Evolutionary conservation across 2,888 invertebrate species (phyloP), one percentile per base, ranked within the genome.

Genomic region (Hypomecis punctinalis): DNA sequence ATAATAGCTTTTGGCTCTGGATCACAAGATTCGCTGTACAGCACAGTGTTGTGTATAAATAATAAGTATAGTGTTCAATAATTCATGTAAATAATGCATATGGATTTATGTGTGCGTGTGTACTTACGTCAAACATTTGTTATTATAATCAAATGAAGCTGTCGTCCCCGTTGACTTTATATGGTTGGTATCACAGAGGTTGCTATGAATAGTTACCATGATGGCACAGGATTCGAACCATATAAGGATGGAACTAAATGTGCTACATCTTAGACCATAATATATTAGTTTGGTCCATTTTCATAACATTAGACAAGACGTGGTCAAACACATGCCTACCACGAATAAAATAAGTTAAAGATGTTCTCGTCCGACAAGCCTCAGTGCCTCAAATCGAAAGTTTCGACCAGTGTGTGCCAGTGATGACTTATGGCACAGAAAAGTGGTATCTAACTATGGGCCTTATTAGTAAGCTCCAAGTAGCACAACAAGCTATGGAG

Each of bases 141-240:
- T 67, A 70, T 70, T 70, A 60, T 69, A 58, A 69, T 68, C 52
- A 61, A 63, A 66, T 68, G 59, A 60, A 46, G 54, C 7, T 9
- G 45, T 37, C n/a, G 45, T 11, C 37, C 55, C n/a, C 40, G 33
- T 42, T 10, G 23, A 42, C 40, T 42, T n/a, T 52, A 10, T 42
- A 51, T 9, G 51, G 8, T 7, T 47, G 9, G 7, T 47, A 47
- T n/a, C n/a, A n/a, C n/a, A n/a, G n/a, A 39, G 9, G 39, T 39
- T 46, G n/a, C n/a, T n/a, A n/a, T 46, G 46, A 46, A 6, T 13
- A 46, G 46, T 46, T 23, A 23, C 23, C 23, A n/a, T n/a, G n/a
- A n/a, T n/a, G n/a, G n/a, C n/a, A n/a, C n/a, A n/a, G n/a, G n/a
- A n/a, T n/a, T 23, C 1, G 23, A 23, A 23, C 23, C 23, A n/a